These are phyloP conservation scores for Chiloscyllium plagiosum DNA, from an alignment of 2,113 vertebrate genomes.

Conservation along the genomic window DNA sequence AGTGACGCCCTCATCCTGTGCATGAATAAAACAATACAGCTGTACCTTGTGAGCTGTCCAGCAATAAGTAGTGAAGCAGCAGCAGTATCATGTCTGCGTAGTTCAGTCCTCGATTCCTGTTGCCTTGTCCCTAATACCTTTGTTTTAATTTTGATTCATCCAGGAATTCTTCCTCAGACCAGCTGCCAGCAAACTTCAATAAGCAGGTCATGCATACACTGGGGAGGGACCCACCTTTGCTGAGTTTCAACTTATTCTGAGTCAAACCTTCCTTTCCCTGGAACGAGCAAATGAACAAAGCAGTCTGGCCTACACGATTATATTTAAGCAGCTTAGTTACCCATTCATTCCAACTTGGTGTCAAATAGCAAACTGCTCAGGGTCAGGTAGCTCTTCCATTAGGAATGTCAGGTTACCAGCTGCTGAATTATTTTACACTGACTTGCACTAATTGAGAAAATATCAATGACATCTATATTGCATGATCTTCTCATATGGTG, in stretches of 20 bases:
- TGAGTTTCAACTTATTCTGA: no score
- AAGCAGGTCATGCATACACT: background rate
- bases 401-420: background rate
- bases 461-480: background rate
- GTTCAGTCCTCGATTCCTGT: no score
- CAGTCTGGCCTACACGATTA: background rate
- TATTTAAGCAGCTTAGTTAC: background rate
- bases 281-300: background rate
- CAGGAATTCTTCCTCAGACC: background rate
- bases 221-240: background rate
- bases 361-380: conserved; percentile 3
- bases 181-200: background rate
- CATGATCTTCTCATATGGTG: background rate
- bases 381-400: background rate
- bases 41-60: background rate
- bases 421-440: background rate
- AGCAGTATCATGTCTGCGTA: background rate
- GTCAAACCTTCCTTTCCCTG: background rate
- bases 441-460: background rate
- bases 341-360: background rate
- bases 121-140: background rate
- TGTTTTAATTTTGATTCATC: background rate
- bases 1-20: no score
- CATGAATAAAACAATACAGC: background rate
- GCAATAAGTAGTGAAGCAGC: background rate